phyloP scores from a whole-genome alignment of 2,888 invertebrate genomes.

The Atethmia centrago region DNA sequence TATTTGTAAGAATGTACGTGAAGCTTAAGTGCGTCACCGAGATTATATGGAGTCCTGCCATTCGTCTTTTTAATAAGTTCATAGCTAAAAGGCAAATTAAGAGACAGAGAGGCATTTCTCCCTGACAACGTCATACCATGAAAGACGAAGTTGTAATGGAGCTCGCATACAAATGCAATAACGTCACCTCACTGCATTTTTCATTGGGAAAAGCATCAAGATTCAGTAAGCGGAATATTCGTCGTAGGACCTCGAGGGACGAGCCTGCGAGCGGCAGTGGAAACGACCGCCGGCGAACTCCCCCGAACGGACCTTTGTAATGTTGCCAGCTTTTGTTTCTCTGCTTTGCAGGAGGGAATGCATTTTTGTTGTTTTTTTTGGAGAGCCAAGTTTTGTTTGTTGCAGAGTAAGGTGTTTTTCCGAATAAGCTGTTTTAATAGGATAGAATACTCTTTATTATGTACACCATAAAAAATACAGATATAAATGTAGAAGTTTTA shows the following conservation, averaged over 20 bases:
- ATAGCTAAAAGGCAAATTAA: constrained; percentile 18
- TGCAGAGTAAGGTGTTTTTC: neutral
- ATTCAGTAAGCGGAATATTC: constrained; percentile 47
- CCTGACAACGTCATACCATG: neutral
- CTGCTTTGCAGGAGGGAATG: constrained; percentile 11
- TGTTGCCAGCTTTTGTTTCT: constrained; percentile 53
- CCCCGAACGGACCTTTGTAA: constrained; percentile 56
- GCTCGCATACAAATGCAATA: constrained; percentile 67
- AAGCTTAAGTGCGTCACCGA: too few relatives aligned
- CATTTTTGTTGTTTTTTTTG: neutral
- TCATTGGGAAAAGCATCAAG: constrained; percentile 65
- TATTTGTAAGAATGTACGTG: too few relatives aligned
- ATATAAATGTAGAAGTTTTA: too few relatives aligned
- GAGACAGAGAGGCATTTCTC: neutral
- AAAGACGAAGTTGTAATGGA: constrained; percentile 38
- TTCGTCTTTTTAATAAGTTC: constrained; percentile 46
- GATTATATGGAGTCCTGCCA: too few relatives aligned
- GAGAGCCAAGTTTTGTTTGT: neutral
- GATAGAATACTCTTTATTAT: too few relatives aligned
- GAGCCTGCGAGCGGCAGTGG: constrained; percentile 53
- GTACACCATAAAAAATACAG: too few relatives aligned
- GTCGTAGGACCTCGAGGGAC: constrained; percentile 29
- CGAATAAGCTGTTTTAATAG: neutral
- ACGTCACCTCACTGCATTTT: constrained; percentile 73
- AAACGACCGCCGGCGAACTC: constrained; percentile 66